Evolutionary conservation across 2,113 vertebrate genomes (phyloP), one percentile per base, ranked within the genome.

Genomic region (Campylorhamphus procurvoides): DNA sequence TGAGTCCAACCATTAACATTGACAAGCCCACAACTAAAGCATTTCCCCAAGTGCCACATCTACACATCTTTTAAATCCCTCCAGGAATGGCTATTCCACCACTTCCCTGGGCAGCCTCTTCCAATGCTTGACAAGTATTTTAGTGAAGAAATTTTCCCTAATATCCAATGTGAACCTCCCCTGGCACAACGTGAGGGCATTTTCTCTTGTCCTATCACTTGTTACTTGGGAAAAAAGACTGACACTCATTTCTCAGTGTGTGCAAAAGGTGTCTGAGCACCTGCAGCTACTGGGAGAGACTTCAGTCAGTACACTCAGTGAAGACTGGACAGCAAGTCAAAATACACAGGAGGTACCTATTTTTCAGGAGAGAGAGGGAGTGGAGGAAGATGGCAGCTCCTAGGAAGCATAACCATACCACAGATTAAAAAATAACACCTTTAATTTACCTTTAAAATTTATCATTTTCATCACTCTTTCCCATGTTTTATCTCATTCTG

Each of bases 151-250:
- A 7, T 42, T 63, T 84, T 49, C 25, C 8, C 6, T 33, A 14
- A 28, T 0, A 56, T 10, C 9, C 63, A 37, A 37, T 10, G 12
- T 19, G 55, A 69, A 27, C 9, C 4, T 42, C 18, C 8, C 10
- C 29, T 17, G 40, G 25, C 9, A 49, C 40, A 69, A 42, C 24
- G 35, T 19, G 25, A 42, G 31, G 7, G 20, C 22, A 14, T 62
- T 62, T 83, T 15, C 12, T 40, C n/a, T 49, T 47, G 12, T 83
- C 12, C 31, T 63, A 5, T 33, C 40, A 23, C 18, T 35, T 23
- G 7, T 49, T 69, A 42, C 2, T 8, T 5, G 7, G 17, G 7
- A 62, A 25, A 62, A 76, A 22, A 55, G 40, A 37, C 7, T 0
- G 0, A 49, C 14, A 31, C n/a, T 40, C 19, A 55, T 6, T 42